phyloP scores from a whole-genome alignment of 1,140 invertebrate species.

The Philotrypesis tridentata region DNA sequence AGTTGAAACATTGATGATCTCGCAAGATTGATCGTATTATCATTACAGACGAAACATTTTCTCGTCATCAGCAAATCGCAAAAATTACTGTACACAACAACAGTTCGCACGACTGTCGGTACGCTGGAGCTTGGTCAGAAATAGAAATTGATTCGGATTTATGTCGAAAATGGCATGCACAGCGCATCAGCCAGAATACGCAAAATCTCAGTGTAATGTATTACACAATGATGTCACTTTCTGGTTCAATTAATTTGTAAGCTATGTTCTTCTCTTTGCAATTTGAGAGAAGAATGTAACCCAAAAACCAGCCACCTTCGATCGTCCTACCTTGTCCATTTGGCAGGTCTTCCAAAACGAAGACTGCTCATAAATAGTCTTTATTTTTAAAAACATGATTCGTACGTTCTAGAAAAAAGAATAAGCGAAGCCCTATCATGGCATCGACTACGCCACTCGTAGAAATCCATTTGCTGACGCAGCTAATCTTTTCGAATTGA shows the following conservation, averaged over 20 bases:
- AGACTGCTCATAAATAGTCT: conserved; percentile 35
- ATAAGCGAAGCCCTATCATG: conserved; percentile 4
- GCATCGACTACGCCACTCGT: not conserved
- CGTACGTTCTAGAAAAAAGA: conserved; percentile 2
- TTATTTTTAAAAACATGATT: conserved; percentile 39
- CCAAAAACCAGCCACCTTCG: not conserved
- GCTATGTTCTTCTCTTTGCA: not conserved
- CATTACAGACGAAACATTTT: conserved; percentile 12
- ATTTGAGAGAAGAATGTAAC: conserved; percentile 19
- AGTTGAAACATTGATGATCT: conserved; percentile 16
- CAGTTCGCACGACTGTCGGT: conserved; percentile 27
- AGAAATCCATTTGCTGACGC: not conserved
- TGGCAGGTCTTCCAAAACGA: conserved; percentile 43
- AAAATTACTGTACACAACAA: conserved; percentile 42
- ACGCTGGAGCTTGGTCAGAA: conserved; percentile 25
- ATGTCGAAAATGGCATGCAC: conserved; percentile 23
- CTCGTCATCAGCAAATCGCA: conserved; percentile 16
- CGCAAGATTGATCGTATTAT: conserved; percentile 9
- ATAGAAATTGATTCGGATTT: conserved; percentile 29
- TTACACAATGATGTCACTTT: not conserved
- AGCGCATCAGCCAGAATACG: conserved; percentile 8
- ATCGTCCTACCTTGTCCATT: not conserved
- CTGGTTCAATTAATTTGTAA: not conserved
- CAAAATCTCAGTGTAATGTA: conserved; percentile 18
- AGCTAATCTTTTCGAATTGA: not conserved